These are phyloP conservation scores for Aspidapion aeneum DNA, from an alignment of 2,888 invertebrate genomes.

Conservation along the genomic window DNA sequence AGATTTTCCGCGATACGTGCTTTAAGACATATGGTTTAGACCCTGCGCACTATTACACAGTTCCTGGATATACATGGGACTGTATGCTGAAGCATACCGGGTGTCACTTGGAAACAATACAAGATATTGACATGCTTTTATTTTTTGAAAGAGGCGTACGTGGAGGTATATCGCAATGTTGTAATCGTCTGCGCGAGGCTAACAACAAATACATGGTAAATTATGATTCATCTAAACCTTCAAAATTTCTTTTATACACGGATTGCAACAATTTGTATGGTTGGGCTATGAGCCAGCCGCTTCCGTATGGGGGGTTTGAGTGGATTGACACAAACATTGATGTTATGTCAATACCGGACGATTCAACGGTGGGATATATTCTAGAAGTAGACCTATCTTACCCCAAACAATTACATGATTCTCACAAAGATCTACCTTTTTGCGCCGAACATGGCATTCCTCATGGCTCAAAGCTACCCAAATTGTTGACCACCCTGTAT, in stretches of 20 bases:
- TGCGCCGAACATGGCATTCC: constrained; percentile 29
- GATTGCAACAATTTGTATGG: constrained; percentile 25
- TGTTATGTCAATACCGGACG: constrained; percentile 17
- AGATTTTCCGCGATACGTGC: constrained; percentile 38
- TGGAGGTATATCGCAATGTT: constrained; percentile 34
- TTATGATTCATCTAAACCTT: background rate
- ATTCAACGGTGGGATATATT: constrained; percentile 29
- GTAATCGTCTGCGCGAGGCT: constrained; percentile 35
- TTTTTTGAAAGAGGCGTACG: constrained; percentile 36
- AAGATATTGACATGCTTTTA: constrained; percentile 35
- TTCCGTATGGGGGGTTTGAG: constrained; percentile 30
- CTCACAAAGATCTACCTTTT: constrained; percentile 33
- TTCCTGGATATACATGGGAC: constrained; percentile 35
- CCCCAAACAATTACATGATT: constrained; percentile 39
- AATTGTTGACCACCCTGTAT: constrained; percentile 30
- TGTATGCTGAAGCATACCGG: constrained; percentile 33
- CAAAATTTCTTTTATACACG: constrained; percentile 6
- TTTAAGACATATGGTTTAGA: constrained; percentile 36
- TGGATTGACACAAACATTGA: constrained; percentile 16
- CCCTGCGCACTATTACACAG: constrained; percentile 33
- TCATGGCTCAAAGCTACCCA: constrained; percentile 24
- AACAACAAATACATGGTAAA: constrained; percentile 34
- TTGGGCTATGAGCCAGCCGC: constrained; percentile 26
- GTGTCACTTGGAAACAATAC: constrained; percentile 29
- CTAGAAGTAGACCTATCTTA: constrained; percentile 47